Evolutionary conservation across 2,797 vertebrate species (phyloP).

Genomic region (Poeciliopsis turneri): DNA sequence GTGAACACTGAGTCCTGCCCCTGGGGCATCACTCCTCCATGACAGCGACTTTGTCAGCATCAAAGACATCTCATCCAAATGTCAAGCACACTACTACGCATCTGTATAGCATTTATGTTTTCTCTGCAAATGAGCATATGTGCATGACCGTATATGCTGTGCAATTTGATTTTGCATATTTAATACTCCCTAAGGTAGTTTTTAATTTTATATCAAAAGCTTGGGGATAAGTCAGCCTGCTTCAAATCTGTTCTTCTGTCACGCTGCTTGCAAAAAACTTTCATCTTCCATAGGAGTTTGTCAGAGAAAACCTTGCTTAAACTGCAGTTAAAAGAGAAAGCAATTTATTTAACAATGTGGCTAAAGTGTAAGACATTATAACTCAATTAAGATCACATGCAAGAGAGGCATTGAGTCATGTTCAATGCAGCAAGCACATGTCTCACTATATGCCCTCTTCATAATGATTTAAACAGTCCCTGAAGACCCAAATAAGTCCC

Average conservation of each 20-base stretch:
- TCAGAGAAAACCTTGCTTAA: background rate
- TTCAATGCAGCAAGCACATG: conserved; percentile 29
- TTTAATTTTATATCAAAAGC: conserved; percentile 13
- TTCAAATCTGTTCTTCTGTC: background rate
- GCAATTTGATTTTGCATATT: conserved; percentile 1
- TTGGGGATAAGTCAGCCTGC: conserved; percentile 18
- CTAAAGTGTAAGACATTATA: conserved; percentile 17
- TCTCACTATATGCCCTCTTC: conserved; percentile 27
- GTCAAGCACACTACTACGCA: conserved; percentile 48
- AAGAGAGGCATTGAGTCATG: conserved; percentile 28
- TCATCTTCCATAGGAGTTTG: background rate
- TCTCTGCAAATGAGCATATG: conserved; percentile 14
- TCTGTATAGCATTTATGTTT: conserved; percentile 33
- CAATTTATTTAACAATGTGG: conserved; percentile 12
- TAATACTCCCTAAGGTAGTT: conserved; percentile 9
- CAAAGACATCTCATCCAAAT: conserved; percentile 65
- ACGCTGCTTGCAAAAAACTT: background rate
- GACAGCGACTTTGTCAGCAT: conserved; percentile 64
- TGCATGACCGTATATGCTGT: background rate
- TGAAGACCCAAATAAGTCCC: conserved; percentile 19
- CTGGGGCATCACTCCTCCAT: conserved; percentile 54
- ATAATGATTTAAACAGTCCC: conserved; percentile 49
- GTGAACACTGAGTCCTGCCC: conserved; percentile 56
- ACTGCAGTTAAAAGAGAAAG: background rate
- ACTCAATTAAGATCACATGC: conserved; percentile 22